Evolutionary conservation across 2,113 vertebrate genomes (phyloP), one percentile per base, ranked within the genome.

Genomic region (Procavia capensis): DNA sequence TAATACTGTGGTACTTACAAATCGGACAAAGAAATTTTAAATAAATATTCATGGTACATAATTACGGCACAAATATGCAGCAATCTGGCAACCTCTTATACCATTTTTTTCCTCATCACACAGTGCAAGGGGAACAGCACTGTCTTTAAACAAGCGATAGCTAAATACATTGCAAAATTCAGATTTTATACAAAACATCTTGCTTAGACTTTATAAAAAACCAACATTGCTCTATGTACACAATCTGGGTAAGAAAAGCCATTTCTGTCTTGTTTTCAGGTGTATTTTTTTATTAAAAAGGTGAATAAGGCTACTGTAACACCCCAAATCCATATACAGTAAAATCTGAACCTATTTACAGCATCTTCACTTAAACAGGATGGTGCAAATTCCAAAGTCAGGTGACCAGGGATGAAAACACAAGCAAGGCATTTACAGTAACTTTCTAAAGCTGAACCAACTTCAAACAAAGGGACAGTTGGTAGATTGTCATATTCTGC

Each of bases 141-240:
- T 98, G 99, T 99, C 98, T 98, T 99, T 99, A 99, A 99, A 99
- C 98, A 99, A 99, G 99, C 99, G 99, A 99, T 99, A 99, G 99
- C 99, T 99, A 99, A 99, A 99, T 99, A 99, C 99, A 99, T 99
- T 99, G 99, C 99, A 99, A 99, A 99, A 99, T 99, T 99, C 99
- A 99, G 99, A 99, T 99, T 99, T 99, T 99, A 99, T 99, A 99
- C 99, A 99, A 99, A 99, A 99, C 99, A 99, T 99, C 99, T 99
- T 98, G 99, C 99, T 99, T 98, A 98, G 99, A 99, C 99, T 99
- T 99, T 99, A 99, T 99, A 99, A 99, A 99, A 99, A 99, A 98
- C 97, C 98, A 99, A 98, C 98, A 98, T 99, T 98, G 98, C 98
- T 99, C 98, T 99, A 99, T 99, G 98, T 99, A 99, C 99, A 99